Conservation (phyloP, 2,888 invertebrate species). For the Platycnemis pennipes region DNA sequence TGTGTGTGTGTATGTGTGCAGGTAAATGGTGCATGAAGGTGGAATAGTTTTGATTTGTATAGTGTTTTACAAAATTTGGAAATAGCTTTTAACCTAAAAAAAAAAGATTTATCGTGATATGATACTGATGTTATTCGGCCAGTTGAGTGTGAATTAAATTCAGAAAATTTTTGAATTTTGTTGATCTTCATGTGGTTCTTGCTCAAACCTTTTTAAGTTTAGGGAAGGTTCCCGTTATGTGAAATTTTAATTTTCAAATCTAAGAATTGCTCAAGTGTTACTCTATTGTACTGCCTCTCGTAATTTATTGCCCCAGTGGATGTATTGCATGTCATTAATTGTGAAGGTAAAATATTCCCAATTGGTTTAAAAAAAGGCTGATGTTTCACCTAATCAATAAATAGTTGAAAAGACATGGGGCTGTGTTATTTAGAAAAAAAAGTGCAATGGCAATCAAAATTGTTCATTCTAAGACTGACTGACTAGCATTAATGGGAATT, state of each 20-base stretch:
- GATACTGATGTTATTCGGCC: neutral
- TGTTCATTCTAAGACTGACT: neutral
- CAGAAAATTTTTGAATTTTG: neutral
- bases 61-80: neutral
- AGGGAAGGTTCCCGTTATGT: neutral
- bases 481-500: neutral
- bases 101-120: neutral
- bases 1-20: neutral
- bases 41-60: neutral
- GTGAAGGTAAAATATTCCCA: neutral
- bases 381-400: neutral
- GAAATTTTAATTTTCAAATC: neutral
- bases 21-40: neutral
- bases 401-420: neutral
- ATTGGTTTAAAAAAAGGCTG: neutral
- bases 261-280: neutral
- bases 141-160: neutral
- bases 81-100: neutral
- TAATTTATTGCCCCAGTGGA: neutral
- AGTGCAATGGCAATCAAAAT: neutral
- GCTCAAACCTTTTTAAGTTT: conserved; percentile 4
- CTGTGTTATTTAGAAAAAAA: neutral
- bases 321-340: neutral
- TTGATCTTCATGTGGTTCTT: neutral
- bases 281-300: neutral